These are phyloP conservation scores for Andinoacara biseriatus DNA, from an alignment of 2,113 vertebrate genomes.

Conservation along the genomic window DNA sequence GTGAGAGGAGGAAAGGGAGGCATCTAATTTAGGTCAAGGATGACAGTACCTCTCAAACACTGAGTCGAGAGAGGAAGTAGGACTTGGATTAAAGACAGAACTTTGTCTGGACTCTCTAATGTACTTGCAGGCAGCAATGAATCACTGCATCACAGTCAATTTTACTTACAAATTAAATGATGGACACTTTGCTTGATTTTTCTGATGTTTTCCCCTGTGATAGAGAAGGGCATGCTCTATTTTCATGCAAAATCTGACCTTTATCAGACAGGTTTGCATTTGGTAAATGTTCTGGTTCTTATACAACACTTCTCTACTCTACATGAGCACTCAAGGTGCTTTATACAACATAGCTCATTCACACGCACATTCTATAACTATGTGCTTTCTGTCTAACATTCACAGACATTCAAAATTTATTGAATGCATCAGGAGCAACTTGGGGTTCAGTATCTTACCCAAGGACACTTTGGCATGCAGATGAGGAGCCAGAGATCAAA, in stretches of 20 bases:
- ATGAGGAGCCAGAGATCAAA: no score
- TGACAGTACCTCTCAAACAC: constrained; percentile 49
- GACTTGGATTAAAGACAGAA: constrained; percentile 33
- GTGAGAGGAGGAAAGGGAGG: not conserved
- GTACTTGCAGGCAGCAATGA: constrained; percentile 23
- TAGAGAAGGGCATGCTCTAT: constrained; percentile 3
- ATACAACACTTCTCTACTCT: no score
- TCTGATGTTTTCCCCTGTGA: constrained; percentile 25
- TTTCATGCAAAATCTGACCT: not conserved
- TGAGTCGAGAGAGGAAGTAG: constrained; percentile 14
- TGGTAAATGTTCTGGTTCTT: no score
- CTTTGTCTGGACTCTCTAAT: constrained; percentile 9
- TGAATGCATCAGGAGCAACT: no score
- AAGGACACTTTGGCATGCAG: no score
- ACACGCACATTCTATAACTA: no score
- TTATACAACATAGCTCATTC: no score
- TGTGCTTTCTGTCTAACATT: no score
- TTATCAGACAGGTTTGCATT: no score
- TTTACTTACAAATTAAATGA: constrained; percentile 50
- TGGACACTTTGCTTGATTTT: constrained; percentile 20
- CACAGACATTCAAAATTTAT: no score
- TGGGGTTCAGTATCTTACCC: no score
- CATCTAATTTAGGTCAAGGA: constrained; percentile 65
- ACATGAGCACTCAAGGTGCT: no score
- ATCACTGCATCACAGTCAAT: constrained; percentile 27